phyloP scores from a whole-genome alignment of 2,797 vertebrate species.

The Leontocebus nigricollis region DNA sequence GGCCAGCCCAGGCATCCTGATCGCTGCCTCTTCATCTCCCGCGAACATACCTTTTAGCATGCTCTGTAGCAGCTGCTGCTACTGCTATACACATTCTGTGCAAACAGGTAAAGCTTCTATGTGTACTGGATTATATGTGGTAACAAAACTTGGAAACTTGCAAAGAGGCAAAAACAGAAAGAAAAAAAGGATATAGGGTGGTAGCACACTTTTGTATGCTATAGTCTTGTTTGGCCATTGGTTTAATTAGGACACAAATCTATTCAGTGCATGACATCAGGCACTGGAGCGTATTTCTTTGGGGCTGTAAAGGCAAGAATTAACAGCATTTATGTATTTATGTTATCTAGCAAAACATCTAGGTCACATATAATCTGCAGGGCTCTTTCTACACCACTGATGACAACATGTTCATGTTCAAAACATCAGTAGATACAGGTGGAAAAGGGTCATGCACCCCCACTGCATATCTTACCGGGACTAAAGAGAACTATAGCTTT shows the following conservation, averaged over 20 bases:
- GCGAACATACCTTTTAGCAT: background rate
- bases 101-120: background rate
- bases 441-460: constrained; percentile 1
- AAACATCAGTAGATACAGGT: constrained; percentile 14
- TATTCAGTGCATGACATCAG: background rate
- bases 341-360: background rate
- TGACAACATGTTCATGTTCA: background rate
- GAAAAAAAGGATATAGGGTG: background rate
- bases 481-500: constrained; percentile 99
- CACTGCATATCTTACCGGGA: constrained; percentile 90
- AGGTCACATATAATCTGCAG: background rate
- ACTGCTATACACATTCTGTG: background rate
- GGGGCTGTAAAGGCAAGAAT: background rate
- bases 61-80: background rate
- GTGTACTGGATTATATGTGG: background rate
- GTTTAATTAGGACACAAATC: background rate
- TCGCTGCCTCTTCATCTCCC: background rate
- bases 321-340: background rate
- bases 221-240: background rate
- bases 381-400: background rate
- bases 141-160: background rate
- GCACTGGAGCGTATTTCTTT: background rate
- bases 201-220: background rate
- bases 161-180: background rate
- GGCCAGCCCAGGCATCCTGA: background rate